Percentiles rank a stretch among this genome's conserved stretches.
Conservation (phyloP, 1,140 invertebrate genomes). For the Euwallacea fornicatus region DNA sequence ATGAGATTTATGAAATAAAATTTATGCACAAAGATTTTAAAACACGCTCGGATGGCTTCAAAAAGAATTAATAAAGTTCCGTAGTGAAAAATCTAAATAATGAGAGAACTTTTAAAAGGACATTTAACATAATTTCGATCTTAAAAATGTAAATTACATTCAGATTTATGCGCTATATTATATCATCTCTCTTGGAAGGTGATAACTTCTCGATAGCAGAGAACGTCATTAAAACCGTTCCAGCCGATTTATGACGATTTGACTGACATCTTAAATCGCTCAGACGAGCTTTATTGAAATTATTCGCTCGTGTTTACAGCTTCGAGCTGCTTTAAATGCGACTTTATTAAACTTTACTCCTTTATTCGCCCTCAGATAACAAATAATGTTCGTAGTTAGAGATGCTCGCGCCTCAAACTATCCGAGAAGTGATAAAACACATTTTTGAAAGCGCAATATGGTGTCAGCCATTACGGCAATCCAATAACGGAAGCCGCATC, state of each 20-base stretch:
- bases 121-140: neutral
- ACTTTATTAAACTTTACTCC: no score
- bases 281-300: no score
- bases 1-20: no score
- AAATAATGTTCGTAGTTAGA: no score
- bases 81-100: no score
- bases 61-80: no score
- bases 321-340: no score
- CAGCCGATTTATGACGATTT: neutral
- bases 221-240: constrained; percentile 5
- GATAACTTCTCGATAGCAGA: neutral
- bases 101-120: no score
- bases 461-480: neutral
- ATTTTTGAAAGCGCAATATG: constrained; percentile 4
- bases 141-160: constrained; percentile 3
- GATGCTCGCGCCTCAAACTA: neutral
- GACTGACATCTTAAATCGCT: constrained; percentile 1
- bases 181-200: neutral
- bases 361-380: no score
- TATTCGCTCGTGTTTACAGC: neutral
- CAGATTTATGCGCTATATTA: neutral
- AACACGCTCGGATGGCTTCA: no score
- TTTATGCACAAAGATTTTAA: no score
- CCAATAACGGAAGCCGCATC: constrained; percentile 1
- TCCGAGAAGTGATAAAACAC: constrained; percentile 1